Conservation (phyloP, 1,140 invertebrate genomes). For the Drosophila lowei region DNA sequence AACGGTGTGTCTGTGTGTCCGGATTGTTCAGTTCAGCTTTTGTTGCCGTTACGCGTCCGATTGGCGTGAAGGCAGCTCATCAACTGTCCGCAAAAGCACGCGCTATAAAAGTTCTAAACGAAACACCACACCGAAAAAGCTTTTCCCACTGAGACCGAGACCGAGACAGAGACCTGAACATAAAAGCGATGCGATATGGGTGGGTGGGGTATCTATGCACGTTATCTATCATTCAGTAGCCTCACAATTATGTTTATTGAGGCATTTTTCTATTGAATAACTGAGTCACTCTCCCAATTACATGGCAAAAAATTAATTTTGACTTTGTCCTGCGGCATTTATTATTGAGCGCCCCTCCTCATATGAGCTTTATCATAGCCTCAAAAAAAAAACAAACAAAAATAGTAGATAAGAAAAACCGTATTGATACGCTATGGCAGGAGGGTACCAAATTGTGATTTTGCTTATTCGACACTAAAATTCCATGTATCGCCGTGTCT, state of each 20-base stretch:
- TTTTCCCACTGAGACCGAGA: conserved; percentile 4
- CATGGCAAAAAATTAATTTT: conserved; percentile 7
- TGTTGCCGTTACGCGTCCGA: conserved; percentile 57
- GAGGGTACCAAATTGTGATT: conserved; percentile 35
- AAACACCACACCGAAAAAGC: conserved; percentile 33
- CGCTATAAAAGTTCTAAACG: conserved; percentile 61
- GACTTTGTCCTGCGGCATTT: conserved; percentile 34
- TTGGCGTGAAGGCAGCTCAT: conserved; percentile 71
- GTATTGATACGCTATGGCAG: conserved; percentile 20
- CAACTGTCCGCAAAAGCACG: conserved; percentile 68
- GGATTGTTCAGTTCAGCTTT: conserved; percentile 43
- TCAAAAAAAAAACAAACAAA: neutral
- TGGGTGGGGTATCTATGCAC: neutral
- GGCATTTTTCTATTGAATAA: conserved; percentile 9
- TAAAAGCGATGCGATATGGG: conserved; percentile 19
- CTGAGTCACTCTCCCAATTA: conserved; percentile 29
- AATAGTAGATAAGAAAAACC: conserved; percentile 16
- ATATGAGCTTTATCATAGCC: conserved; percentile 27
- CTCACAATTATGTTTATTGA: conserved; percentile 12
- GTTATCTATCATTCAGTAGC: conserved; percentile 28
- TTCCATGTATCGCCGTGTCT: conserved; percentile 11
- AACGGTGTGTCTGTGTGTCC: conserved; percentile 1
- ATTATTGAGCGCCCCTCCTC: neutral
- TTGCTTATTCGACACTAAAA: conserved; percentile 41
- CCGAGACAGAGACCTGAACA: conserved; percentile 9